A percentile compares a stretch with the other conserved stretches of the same genome.
Conservation (phyloP, 2,113 vertebrate genomes). For the Rhinogobius similis region DNA sequence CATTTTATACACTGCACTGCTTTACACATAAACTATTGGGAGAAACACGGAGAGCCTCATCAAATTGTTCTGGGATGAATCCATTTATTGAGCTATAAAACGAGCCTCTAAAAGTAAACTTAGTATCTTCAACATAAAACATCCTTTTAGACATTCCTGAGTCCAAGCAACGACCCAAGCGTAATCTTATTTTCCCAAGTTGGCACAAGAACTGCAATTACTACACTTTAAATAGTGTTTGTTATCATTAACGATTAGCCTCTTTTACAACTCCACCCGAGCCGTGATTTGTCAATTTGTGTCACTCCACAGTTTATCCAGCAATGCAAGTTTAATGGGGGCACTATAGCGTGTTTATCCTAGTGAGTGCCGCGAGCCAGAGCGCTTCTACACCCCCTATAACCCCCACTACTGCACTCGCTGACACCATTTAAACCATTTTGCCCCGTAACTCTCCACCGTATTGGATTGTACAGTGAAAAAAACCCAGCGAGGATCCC, state of each 20-base stretch:
- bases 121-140: neutral
- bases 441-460: conserved; percentile 30
- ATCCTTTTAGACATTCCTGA: neutral
- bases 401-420: neutral
- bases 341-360: conserved; percentile 45
- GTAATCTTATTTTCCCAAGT: neutral
- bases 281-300: conserved; percentile 38
- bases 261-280: conserved; percentile 25
- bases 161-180: neutral
- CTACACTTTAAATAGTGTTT: conserved; percentile 10
- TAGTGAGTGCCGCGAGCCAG: conserved; percentile 35
- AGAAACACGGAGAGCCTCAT: too few species aligned
- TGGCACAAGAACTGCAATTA: neutral
- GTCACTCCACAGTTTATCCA: conserved; percentile 49
- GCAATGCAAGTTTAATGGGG: conserved; percentile 55
- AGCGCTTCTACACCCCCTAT: conserved; percentile 8
- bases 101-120: too few species aligned
- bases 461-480: conserved; percentile 37
- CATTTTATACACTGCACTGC: too few species aligned
- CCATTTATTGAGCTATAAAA: too few species aligned
- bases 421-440: conserved; percentile 50
- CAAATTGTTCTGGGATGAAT: too few species aligned
- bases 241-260: conserved; percentile 14
- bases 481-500: conserved; percentile 12
- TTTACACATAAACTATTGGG: too few species aligned